A percentile compares a stretch with the other conserved stretches of the same genome.
These are phyloP conservation scores for Probosciger aterrimus DNA, from an alignment of 2,113 vertebrate genomes.

Conservation along the genomic window DNA sequence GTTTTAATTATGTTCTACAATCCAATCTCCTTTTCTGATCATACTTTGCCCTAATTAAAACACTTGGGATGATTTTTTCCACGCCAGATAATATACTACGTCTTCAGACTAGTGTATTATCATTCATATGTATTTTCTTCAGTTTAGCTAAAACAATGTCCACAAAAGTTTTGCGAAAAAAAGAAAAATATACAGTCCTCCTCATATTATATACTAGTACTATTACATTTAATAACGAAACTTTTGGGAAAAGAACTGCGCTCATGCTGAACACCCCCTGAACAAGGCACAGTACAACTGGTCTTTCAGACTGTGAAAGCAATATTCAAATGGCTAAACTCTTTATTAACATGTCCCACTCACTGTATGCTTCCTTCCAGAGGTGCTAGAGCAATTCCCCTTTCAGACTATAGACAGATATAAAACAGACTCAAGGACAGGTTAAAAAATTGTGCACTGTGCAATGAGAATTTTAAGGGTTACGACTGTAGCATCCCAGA, in stretches of 20 bases:
- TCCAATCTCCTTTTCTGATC: background rate
- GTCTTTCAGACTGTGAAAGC: background rate
- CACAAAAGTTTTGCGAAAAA: background rate
- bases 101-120: background rate
- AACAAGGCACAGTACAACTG: background rate
- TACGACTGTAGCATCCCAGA: background rate
- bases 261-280: background rate
- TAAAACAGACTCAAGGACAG: background rate
- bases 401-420: background rate
- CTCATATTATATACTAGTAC: background rate
- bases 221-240: background rate
- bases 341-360: background rate
- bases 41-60: background rate
- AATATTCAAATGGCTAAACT: background rate
- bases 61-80: background rate
- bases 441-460: background rate
- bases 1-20: background rate
- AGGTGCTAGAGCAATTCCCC: background rate
- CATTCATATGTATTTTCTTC: background rate
- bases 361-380: background rate
- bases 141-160: background rate
- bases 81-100: background rate
- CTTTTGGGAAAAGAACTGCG: background rate
- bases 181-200: background rate
- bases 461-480: background rate